These are phyloP conservation scores for Taphrorychus bicolor DNA, from an alignment of 2,888 invertebrate genomes.

Conservation along the genomic window DNA sequence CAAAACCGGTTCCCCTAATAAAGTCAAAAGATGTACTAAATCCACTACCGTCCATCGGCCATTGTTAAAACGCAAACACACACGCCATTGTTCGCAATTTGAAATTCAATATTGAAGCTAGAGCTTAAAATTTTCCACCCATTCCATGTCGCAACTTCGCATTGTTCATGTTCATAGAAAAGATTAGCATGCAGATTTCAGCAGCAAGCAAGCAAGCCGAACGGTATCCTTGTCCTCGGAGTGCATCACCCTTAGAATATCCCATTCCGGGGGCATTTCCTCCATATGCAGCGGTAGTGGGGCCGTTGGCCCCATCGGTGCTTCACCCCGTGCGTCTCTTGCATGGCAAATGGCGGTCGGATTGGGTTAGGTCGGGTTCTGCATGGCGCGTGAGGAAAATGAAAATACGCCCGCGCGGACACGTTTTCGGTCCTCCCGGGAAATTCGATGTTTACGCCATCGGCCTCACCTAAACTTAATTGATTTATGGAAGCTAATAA, in stretches of 20 bases:
- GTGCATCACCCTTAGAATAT: slow-evolving; percentile 38
- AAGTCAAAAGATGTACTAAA: neutral
- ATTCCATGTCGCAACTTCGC: neutral
- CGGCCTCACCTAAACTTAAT: neutral
- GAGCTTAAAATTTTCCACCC: slow-evolving; percentile 5
- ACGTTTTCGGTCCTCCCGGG: slow-evolving; percentile 10
- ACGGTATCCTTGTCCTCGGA: slow-evolving; percentile 38
- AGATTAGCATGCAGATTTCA: slow-evolving; percentile 14
- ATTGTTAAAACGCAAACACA: neutral
- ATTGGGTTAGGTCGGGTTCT: slow-evolving; percentile 54
- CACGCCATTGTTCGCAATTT: neutral
- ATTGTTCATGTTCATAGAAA: slow-evolving; percentile 11
- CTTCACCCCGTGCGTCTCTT: slow-evolving; percentile 53
- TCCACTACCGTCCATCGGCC: neutral
- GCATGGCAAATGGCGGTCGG: slow-evolving; percentile 50
- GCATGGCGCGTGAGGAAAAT: slow-evolving; percentile 53
- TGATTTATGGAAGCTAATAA: neutral
- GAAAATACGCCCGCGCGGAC: slow-evolving; percentile 24
- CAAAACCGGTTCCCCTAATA: neutral
- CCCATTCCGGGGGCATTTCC: slow-evolving; percentile 41
- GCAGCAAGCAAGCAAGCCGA: too few relatives aligned
- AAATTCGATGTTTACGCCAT: slow-evolving; percentile 5
- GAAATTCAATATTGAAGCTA: neutral
- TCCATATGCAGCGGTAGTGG: slow-evolving; percentile 27
- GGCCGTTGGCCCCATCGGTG: slow-evolving; percentile 39